phyloP scores from a whole-genome alignment of 1,140 invertebrate species.

The Trachymyrmex cornetzi region DNA sequence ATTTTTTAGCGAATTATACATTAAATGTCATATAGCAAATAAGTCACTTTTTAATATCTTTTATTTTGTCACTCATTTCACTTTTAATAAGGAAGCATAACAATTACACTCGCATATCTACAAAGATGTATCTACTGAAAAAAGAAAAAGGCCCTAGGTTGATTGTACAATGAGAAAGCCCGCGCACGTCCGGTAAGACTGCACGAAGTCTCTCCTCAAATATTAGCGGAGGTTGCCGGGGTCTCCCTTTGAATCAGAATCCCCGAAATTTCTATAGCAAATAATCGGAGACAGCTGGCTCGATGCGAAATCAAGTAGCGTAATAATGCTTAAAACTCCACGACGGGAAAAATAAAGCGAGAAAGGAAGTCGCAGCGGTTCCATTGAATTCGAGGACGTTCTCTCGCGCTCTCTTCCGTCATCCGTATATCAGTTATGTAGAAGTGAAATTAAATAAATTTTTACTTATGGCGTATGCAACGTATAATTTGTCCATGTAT shows the following conservation, averaged over 20 bases:
- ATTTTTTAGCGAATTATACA: not conserved
- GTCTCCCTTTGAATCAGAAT: slow-evolving; percentile 82
- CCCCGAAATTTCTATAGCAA: slow-evolving; percentile 83
- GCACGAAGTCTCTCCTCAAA: slow-evolving; percentile 80
- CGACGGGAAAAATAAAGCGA: slow-evolving; percentile 60
- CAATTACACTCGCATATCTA: not conserved
- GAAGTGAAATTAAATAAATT: slow-evolving; percentile 42
- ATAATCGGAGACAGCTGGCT: slow-evolving; percentile 85
- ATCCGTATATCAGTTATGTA: not conserved
- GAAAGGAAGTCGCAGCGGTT: slow-evolving; percentile 71
- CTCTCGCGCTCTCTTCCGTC: slow-evolving; percentile 20
- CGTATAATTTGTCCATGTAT: not conserved
- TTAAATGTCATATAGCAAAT: not conserved
- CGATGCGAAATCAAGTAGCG: slow-evolving; percentile 86
- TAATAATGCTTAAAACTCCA: slow-evolving; percentile 81
- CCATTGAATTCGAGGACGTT: slow-evolving; percentile 48
- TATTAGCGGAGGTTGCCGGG: slow-evolving; percentile 84
- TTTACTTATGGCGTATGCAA: not conserved
- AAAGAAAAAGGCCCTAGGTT: slow-evolving; percentile 37
- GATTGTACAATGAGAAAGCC: slow-evolving; percentile 55
- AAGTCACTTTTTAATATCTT: not conserved
- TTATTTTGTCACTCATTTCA: not conserved
- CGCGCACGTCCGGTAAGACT: slow-evolving; percentile 77
- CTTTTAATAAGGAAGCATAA: not conserved
- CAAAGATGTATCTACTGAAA: slow-evolving; percentile 32